These are phyloP conservation scores for Paratilapia polleni DNA, from an alignment of 2,113 vertebrate species.

Conservation along the genomic window DNA sequence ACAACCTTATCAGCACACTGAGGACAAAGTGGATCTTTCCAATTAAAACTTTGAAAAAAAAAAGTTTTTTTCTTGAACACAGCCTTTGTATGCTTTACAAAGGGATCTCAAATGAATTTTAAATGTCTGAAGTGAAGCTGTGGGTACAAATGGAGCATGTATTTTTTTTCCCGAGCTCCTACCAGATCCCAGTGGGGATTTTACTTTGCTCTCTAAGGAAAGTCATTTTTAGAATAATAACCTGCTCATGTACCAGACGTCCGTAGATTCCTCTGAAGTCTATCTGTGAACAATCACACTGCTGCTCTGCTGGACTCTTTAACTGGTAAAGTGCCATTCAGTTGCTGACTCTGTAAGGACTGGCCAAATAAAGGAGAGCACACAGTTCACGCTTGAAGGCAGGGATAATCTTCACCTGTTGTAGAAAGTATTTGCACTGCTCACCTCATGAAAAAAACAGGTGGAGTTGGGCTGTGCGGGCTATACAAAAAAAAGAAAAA, in stretches of 20 bases:
- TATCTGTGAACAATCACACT: background rate
- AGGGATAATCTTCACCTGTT: too few relatives aligned
- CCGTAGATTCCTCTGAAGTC: background rate
- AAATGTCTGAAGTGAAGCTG: slow-evolving; percentile 3
- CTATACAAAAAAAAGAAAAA: too few relatives aligned
- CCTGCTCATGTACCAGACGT: background rate
- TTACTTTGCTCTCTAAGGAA: background rate
- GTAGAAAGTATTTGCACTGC: too few relatives aligned
- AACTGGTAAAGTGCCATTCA: background rate
- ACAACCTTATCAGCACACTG: background rate
- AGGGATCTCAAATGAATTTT: slow-evolving; percentile 11
- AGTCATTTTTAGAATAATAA: background rate
- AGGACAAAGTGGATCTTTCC: slow-evolving; percentile 36
- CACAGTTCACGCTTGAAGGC: background rate
- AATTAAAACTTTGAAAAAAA: slow-evolving; percentile 39
- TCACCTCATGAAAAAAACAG: too few relatives aligned
- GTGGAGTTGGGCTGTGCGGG: too few relatives aligned
- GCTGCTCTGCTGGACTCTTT: background rate
- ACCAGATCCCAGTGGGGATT: background rate
- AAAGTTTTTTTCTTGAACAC: background rate
- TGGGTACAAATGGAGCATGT: slow-evolving; percentile 12
- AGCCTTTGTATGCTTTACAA: slow-evolving; percentile 17
- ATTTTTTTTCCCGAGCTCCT: background rate
- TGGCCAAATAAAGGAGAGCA: background rate
- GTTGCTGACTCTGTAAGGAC: background rate